Evolutionary conservation across 1,140 invertebrate genomes (phyloP).

Genomic region (Euglossa dilemma): DNA sequence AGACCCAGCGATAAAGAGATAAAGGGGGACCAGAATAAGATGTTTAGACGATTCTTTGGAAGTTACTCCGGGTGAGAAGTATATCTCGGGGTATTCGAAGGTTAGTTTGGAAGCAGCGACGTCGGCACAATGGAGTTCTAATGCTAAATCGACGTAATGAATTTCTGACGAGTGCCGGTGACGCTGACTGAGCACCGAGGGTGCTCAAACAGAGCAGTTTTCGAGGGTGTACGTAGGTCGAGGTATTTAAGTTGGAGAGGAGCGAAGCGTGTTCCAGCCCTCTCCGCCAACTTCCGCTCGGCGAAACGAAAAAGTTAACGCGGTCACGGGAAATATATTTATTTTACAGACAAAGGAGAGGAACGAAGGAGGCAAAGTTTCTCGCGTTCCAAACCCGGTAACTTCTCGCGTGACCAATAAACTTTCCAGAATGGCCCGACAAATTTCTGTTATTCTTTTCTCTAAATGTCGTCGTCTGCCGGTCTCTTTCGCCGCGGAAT

Average conservation of each 20-base stretch:
- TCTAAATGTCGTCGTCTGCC: too few species aligned
- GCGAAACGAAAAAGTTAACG: not conserved
- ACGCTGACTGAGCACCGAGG: conserved; percentile 16
- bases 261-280: not conserved
- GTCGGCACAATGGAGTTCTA: conserved; percentile 6
- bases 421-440: too few species aligned
- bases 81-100: not conserved
- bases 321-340: not conserved
- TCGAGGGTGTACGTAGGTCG: not conserved
- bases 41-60: not conserved
- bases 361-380: not conserved
- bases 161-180: conserved; percentile 1
- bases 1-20: too few species aligned
- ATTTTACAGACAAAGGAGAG: not conserved
- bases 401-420: too few species aligned
- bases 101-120: not conserved
- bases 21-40: not conserved
- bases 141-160: conserved; percentile 20
- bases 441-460: too few species aligned
- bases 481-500: too few species aligned
- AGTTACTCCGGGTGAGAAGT: too few species aligned
- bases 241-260: conserved; percentile 12
- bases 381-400: too few species aligned
- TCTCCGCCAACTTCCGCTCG: not conserved
- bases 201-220: conserved; percentile 4